phyloP scores from a whole-genome alignment of 1,140 invertebrate genomes.

The Protaetia brevitarsis region DNA sequence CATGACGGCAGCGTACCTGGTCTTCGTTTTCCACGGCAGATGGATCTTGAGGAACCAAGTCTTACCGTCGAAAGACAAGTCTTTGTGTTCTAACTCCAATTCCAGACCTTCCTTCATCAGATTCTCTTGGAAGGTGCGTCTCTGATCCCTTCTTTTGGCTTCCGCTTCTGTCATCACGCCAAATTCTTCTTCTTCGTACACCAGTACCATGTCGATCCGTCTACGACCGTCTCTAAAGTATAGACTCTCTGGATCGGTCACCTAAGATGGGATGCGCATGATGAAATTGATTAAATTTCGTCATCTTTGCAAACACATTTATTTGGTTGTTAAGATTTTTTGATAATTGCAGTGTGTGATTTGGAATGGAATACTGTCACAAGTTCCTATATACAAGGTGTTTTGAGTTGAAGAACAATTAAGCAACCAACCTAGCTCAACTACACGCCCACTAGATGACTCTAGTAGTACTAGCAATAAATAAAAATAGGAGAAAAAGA shows the following conservation, averaged over 20 bases:
- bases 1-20: conserved; percentile 84
- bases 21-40: conserved; percentile 85
- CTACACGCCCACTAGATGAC: too few species aligned
- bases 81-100: conserved; percentile 77
- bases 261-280: conserved; percentile 39
- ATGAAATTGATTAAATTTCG: neutral
- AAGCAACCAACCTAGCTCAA: too few species aligned
- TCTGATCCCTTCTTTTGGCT: conserved; percentile 63
- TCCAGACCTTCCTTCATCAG: conserved; percentile 74
- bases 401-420: too few species aligned
- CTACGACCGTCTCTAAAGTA: conserved; percentile 79
- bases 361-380: too few species aligned
- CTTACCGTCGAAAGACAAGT: conserved; percentile 78
- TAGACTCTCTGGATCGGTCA: conserved; percentile 61
- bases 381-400: too few species aligned
- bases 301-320: too few species aligned
- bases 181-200: conserved; percentile 75
- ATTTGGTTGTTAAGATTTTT: too few species aligned
- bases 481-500: too few species aligned
- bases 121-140: conserved; percentile 73
- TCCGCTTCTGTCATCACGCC: conserved; percentile 76
- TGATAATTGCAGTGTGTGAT: too few species aligned
- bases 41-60: conserved; percentile 91
- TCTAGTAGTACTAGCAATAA: too few species aligned
- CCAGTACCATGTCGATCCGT: conserved; percentile 87